Evolutionary conservation across 1,140 invertebrate species (phyloP).

Genomic region (Dendroctonus valens): DNA sequence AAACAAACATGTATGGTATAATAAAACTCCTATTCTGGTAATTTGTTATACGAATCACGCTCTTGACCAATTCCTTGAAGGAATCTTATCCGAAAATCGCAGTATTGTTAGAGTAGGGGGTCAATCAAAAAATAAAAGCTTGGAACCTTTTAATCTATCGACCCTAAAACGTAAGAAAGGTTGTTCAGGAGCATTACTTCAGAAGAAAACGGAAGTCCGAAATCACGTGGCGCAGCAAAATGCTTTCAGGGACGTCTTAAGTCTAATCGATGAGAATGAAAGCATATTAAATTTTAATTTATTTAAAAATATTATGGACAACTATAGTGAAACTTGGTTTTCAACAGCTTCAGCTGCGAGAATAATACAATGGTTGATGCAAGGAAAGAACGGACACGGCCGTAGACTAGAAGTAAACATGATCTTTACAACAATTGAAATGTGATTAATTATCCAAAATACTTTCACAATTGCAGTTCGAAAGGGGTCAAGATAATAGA

Average conservation of each 20-base stretch:
- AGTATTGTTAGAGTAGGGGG: slow-evolving; percentile 58
- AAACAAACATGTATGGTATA: slow-evolving; percentile 48
- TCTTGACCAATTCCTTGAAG: slow-evolving; percentile 82
- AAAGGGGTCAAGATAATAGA: too few relatives aligned
- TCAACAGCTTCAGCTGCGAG: slow-evolving; percentile 20
- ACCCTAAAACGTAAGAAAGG: too few relatives aligned
- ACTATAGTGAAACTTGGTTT: slow-evolving; percentile 40
- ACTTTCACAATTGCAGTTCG: too few relatives aligned
- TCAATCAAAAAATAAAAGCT: slow-evolving; percentile 60
- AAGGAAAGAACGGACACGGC: slow-evolving; percentile 5
- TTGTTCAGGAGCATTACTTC: background rate
- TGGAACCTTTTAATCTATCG: slow-evolving; percentile 54
- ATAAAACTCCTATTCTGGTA: slow-evolving; percentile 63
- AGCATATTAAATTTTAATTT: slow-evolving; percentile 29
- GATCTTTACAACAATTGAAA: too few relatives aligned
- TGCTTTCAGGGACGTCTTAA: slow-evolving; percentile 22
- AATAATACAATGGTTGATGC: slow-evolving; percentile 39
- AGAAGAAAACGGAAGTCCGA: slow-evolving; percentile 8
- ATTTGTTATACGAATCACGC: slow-evolving; percentile 89
- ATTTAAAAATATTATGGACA: slow-evolving; percentile 31
- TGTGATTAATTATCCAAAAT: too few relatives aligned
- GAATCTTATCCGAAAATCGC: slow-evolving; percentile 31
- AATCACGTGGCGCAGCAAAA: slow-evolving; percentile 27
- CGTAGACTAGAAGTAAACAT: too few relatives aligned
- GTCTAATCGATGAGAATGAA: slow-evolving; percentile 21